Evolutionary conservation across 2,113 vertebrate species (phyloP).

Genomic region (Raja brachyura): DNA sequence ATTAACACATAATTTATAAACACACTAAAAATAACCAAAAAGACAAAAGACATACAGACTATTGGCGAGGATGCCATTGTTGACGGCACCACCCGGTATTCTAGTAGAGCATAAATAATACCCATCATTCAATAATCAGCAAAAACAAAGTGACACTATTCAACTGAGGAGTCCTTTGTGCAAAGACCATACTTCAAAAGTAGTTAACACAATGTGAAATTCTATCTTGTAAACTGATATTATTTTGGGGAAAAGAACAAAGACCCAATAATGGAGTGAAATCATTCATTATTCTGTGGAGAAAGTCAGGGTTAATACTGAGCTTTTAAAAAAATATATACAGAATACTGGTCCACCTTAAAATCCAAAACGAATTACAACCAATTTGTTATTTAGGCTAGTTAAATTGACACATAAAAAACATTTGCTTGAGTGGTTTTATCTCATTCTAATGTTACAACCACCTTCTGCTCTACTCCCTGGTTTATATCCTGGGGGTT

Average conservation of each 20-base stretch:
- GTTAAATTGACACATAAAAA: neutral
- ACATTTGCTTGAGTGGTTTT: neutral
- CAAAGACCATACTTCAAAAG: neutral
- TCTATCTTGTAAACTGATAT: neutral
- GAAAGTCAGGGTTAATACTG: neutral
- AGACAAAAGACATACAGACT: too few relatives aligned
- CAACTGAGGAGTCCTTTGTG: neutral
- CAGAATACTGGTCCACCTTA: neutral
- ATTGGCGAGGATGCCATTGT: too few relatives aligned
- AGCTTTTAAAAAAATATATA: neutral
- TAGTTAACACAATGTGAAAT: neutral
- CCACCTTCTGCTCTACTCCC: neutral
- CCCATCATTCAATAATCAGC: neutral
- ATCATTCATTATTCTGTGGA: neutral
- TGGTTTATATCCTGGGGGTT: neutral
- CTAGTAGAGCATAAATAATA: neutral
- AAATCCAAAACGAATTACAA: neutral
- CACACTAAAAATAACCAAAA: too few relatives aligned
- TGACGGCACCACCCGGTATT: too few relatives aligned
- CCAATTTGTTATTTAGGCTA: neutral
- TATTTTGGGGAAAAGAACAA: neutral
- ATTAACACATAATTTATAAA: too few relatives aligned
- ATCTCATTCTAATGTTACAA: neutral
- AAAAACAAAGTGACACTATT: neutral
- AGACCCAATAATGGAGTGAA: neutral